Percentiles rank a stretch among this genome's conserved stretches.
Conservation (phyloP, 2,888 invertebrate genomes). For the Lithosia quadra region DNA sequence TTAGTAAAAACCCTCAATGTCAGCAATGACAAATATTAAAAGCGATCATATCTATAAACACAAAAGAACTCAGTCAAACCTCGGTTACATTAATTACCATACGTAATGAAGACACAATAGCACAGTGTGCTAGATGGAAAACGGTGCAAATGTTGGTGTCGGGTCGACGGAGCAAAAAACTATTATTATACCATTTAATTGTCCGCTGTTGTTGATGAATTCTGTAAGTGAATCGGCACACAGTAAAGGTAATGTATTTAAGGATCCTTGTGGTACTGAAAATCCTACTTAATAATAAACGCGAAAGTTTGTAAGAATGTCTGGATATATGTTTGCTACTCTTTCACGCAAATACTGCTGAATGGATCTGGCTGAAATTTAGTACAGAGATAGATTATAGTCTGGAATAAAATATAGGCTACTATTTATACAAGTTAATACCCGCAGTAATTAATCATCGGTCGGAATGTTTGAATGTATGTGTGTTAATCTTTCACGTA, state of each 20-base stretch:
- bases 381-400: no score
- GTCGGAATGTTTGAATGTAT: no score
- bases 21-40: constrained; percentile 43
- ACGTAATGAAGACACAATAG: constrained; percentile 21
- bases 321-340: no score
- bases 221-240: constrained; percentile 22
- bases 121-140: constrained; percentile 21
- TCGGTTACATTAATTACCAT: constrained; percentile 33
- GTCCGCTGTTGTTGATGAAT: constrained; percentile 47
- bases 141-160: constrained; percentile 12
- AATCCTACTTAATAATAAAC: neutral
- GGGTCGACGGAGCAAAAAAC: constrained; percentile 25
- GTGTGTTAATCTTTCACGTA: no score
- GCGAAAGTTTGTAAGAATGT: no score
- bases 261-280: constrained; percentile 10
- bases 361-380: no score
- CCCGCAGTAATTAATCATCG: no score
- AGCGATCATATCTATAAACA: constrained; percentile 35
- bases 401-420: no score
- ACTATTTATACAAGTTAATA: no score
- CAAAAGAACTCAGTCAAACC: constrained; percentile 32
- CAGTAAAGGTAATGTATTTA: constrained; percentile 21
- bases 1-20: constrained; percentile 25
- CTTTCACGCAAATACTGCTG: no score
- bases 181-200: constrained; percentile 43